phyloP scores from a whole-genome alignment of 2,113 vertebrate species.

The Ginglymostoma cirratum region DNA sequence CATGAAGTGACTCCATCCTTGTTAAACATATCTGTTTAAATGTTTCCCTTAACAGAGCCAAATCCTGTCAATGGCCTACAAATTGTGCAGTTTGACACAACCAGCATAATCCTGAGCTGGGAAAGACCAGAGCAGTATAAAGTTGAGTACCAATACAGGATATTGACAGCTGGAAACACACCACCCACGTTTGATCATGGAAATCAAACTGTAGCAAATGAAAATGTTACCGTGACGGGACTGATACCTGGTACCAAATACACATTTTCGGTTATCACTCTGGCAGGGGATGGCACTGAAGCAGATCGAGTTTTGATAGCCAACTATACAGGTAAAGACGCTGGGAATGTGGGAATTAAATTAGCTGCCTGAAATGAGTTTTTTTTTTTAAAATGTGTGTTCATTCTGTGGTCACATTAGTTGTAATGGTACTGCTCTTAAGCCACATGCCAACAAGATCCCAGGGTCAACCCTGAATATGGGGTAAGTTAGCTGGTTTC shows the following conservation, averaged over 20 bases:
- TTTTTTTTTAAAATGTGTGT: background rate
- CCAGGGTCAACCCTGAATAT: background rate
- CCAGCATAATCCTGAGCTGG: conserved; percentile 50
- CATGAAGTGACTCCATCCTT: background rate
- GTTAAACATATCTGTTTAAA: background rate
- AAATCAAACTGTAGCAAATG: background rate
- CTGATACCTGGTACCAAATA: conserved; percentile 56
- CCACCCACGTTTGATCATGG: too few relatives aligned
- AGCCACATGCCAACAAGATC: background rate
- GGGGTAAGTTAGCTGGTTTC: background rate
- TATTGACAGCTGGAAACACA: background rate
- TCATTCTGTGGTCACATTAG: background rate
- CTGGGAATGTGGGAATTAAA: background rate
- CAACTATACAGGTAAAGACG: background rate
- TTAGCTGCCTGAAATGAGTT: background rate
- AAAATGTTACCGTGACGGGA: fast-evolving
- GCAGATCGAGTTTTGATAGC: background rate
- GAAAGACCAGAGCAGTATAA: conserved; percentile 29
- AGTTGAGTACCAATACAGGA: conserved; percentile 42
- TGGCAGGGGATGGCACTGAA: conserved; percentile 43
- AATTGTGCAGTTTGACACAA: background rate
- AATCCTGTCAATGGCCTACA: conserved; percentile 36
- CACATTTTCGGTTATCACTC: conserved; percentile 49
- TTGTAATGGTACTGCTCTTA: background rate
- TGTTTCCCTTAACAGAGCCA: conserved; percentile 44